Base-by-base conservation (phyloP, 2,113 vertebrate genomes). In the Barnardius zonarius region DNA sequence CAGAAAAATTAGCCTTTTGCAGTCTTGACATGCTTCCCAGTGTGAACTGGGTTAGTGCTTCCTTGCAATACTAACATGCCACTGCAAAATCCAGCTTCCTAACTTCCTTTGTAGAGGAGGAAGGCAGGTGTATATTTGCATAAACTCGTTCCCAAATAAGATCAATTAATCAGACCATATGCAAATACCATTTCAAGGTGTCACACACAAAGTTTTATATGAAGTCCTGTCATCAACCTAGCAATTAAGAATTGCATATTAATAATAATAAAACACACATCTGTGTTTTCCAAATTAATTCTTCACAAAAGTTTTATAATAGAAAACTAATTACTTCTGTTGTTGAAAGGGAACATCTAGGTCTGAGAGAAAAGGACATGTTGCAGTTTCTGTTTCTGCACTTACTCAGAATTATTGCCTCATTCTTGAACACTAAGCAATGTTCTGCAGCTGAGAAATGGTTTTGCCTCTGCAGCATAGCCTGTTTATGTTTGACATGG, bases 181-280 rank as follows among this genome's bases (percentile, higher is more conserved):
- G 44, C 62, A 91, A 96, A 85, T 33, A 9, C 22, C 35, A 52
- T 92, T 95, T 91, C 75, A 33, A 94, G 94, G 54, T 48, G 49
- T 54, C 46, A 70, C 5, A 44, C 8, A 68, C 16, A 62, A 17
- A 18, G 68, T 59, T 82, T 84, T 76, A 82, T 88, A 23, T 67
- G 17, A 78, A 82, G 17, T 31, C 66, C 80, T 11, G 2, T 41
- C 57, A 87, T 43, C 51, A 70, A 48, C 23, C n/a, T 51, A 89
- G 51, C 64, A 95, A 91, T 7, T 57, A 22, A 79, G 24, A 86
- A 67, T 20, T 91, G 10, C 31, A 62, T 62, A 87, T 89, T 85
- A 90, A 69, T 19, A 68, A 81, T 8, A 66, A 59, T 59, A 59
- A 59, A 59, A 59, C 57, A 59, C 17, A 28, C 49, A 35, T 63